These are phyloP conservation scores for Scaptodrosophila lebanonensis DNA, from an alignment of 1,140 invertebrate genomes.

Conservation along the genomic window DNA sequence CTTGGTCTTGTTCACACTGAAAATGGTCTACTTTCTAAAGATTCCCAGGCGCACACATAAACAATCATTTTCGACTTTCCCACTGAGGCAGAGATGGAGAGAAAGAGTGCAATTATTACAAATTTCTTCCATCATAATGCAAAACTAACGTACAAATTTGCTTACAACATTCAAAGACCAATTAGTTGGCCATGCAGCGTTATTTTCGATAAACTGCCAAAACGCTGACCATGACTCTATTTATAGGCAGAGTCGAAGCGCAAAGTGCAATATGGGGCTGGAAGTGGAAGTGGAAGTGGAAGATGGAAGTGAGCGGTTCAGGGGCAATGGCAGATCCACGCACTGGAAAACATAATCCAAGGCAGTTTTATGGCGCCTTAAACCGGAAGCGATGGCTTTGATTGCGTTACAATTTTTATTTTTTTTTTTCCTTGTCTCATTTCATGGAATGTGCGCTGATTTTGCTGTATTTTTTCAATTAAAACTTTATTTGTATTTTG, in stretches of 20 bases:
- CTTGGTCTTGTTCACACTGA: no score
- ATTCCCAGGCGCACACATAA: no score
- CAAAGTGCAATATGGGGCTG: neutral
- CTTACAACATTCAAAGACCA: conserved; percentile 62
- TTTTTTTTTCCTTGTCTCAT: no score
- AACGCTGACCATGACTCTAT: no score
- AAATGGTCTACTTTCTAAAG: no score
- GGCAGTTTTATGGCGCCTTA: conserved; percentile 71
- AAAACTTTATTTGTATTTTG: conserved; percentile 30
- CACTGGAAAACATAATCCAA: conserved; percentile 57
- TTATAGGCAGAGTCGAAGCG: conserved; percentile 1
- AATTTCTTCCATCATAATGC: no score
- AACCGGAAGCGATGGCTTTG: conserved; percentile 75
- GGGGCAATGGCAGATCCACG: conserved; percentile 18
- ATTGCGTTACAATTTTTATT: conserved; percentile 73
- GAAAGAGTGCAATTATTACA: no score
- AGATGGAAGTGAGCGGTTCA: conserved; percentile 2
- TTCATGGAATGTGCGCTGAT: conserved; percentile 71
- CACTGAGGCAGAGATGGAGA: no score
- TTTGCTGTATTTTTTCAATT: conserved; percentile 46
- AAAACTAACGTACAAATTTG: conserved; percentile 60
- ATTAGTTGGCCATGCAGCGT: conserved; percentile 42
- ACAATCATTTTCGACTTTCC: no score
- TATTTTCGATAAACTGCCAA: no score
- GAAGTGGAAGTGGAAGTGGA: neutral